Evolutionary conservation across 2,113 vertebrate species (phyloP).

Genomic region (Ptilorrhoa leucosticta): DNA sequence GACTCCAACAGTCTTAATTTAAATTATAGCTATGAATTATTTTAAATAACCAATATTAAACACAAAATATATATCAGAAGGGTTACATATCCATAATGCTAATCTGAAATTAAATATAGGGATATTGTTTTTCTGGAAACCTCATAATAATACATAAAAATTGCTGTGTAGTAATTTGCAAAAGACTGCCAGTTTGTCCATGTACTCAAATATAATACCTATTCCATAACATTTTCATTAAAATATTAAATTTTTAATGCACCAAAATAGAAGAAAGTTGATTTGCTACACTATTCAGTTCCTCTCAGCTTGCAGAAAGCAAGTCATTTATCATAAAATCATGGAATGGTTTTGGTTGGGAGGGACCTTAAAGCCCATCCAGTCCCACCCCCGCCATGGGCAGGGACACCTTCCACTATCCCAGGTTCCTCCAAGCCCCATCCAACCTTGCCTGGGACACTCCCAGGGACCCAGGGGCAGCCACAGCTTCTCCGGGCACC

Average conservation of each 20-base stretch:
- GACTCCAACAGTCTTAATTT: neutral
- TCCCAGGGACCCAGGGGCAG: neutral
- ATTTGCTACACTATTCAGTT: neutral
- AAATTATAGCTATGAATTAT: neutral
- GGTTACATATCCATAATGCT: neutral
- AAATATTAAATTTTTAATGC: neutral
- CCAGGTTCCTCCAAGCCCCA: rapidly evolving
- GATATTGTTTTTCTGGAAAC: neutral
- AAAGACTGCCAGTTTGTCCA: neutral
- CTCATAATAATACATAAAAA: neutral
- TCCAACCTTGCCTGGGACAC: rapidly evolving
- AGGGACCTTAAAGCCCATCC: neutral
- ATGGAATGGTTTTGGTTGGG: neutral
- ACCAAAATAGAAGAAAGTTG: neutral
- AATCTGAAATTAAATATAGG: neutral
- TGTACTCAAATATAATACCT: neutral
- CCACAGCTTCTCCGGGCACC: neutral
- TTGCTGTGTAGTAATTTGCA: neutral
- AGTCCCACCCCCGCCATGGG: neutral
- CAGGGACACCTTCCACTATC: neutral
- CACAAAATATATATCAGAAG: neutral
- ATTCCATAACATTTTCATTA: neutral
- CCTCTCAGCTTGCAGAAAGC: neutral
- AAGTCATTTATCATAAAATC: neutral
- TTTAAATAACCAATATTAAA: neutral